Conservation (phyloP, 2,797 vertebrate species). For the Corythornis leucogaster region DNA sequence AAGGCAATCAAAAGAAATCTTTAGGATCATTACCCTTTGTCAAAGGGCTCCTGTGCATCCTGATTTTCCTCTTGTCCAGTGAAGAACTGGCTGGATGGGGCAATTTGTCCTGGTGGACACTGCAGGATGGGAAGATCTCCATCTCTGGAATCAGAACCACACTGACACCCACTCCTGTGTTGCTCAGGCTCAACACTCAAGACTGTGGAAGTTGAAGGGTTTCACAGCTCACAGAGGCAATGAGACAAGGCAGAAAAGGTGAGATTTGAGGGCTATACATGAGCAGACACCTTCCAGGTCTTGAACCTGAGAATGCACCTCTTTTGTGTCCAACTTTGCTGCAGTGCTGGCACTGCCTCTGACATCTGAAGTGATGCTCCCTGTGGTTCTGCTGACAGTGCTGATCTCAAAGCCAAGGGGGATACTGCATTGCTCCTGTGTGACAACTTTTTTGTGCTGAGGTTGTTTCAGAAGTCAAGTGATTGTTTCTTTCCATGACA, state of each 20-base stretch:
- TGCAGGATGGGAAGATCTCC: neutral
- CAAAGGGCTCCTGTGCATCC: neutral
- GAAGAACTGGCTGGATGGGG: neutral
- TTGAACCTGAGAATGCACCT: neutral
- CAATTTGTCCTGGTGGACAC: neutral
- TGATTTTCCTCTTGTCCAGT: neutral
- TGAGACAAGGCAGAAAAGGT: neutral
- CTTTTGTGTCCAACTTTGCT: neutral
- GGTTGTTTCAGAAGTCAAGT: neutral
- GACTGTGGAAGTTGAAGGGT: neutral
- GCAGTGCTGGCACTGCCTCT: neutral
- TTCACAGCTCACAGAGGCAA: neutral
- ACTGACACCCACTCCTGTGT: neutral
- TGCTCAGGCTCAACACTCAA: neutral
- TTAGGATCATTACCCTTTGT: neutral
- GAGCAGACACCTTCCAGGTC: neutral
- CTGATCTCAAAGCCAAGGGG: neutral
- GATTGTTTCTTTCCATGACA: neutral
- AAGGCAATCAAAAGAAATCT: neutral
- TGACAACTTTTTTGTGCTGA: neutral
- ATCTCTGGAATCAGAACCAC: neutral
- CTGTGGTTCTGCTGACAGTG: neutral
- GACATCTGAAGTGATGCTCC: neutral
- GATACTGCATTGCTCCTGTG: neutral
- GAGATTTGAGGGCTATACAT: neutral